A percentile compares a stretch with the other conserved stretches of the same genome.
phyloP scores from a whole-genome alignment of 2,888 invertebrate genomes.

The Xanthostigma xanthostigma region DNA sequence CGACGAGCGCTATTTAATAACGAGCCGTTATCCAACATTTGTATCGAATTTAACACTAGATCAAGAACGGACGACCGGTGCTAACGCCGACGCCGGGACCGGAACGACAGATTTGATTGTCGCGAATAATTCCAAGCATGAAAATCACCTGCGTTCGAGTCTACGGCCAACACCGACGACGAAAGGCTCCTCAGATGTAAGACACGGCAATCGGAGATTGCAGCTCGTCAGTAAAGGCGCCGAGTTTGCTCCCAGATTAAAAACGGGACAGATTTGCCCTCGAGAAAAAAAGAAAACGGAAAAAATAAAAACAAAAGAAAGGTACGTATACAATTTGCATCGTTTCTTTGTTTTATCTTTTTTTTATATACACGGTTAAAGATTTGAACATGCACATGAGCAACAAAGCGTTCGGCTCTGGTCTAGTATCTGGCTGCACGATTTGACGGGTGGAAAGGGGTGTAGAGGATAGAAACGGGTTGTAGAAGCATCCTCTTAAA shows the following conservation, averaged over 20 bases:
- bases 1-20: background rate
- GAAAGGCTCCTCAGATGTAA: background rate
- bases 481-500: too few relatives aligned
- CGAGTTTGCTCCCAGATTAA: constrained; percentile 1
- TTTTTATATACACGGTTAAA: too few relatives aligned
- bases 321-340: too few relatives aligned
- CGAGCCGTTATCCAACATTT: constrained; percentile 2
- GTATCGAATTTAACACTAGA: background rate
- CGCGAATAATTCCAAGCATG: too few relatives aligned
- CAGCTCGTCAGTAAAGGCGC: constrained; percentile 2
- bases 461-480: too few relatives aligned
- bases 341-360: too few relatives aligned
- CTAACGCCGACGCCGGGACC: background rate
- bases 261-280: constrained; percentile 1
- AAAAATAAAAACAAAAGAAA: too few relatives aligned
- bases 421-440: too few relatives aligned
- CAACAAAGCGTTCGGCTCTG: too few relatives aligned
- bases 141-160: background rate
- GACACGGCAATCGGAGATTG: background rate
- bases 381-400: too few relatives aligned
- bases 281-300: background rate
- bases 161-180: background rate
- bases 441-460: too few relatives aligned
- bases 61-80: constrained; percentile 2
- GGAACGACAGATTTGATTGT: background rate